Conservation (phyloP, 1,140 invertebrate genomes). For the Pygmarrhopalites habei region DNA sequence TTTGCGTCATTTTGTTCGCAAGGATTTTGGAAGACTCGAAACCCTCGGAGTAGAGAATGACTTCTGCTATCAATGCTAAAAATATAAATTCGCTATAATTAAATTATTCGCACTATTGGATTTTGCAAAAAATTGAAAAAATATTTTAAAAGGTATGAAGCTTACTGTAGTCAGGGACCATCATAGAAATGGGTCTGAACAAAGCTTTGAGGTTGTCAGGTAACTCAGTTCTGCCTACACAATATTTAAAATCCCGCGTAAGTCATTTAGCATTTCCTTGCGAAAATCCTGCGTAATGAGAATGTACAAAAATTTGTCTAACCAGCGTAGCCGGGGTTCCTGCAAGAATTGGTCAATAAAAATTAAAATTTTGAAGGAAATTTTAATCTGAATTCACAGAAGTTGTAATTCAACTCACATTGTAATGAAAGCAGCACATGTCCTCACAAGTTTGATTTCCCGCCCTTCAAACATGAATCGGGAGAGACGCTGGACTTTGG, state of each 20-base stretch:
- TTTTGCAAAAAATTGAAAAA: too few species aligned
- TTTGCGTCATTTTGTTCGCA: slow-evolving; percentile 81
- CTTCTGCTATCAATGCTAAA: slow-evolving; percentile 78
- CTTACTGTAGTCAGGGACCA: slow-evolving; percentile 82
- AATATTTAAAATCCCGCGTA: too few species aligned
- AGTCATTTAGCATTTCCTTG: too few species aligned
- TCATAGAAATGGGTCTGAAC: slow-evolving; percentile 84
- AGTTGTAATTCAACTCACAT: too few species aligned
- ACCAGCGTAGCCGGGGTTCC: slow-evolving; percentile 42
- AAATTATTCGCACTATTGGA: too few species aligned
- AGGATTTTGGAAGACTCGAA: slow-evolving; percentile 78
- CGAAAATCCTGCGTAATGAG: too few species aligned
- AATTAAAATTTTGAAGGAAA: too few species aligned
- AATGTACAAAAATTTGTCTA: too few species aligned
- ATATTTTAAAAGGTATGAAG: too few species aligned
- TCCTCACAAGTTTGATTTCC: slow-evolving; percentile 73
- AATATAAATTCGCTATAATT: slow-evolving; percentile 16
- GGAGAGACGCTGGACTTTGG: slow-evolving; percentile 57
- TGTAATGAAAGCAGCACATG: slow-evolving; percentile 83
- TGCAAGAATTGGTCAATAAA: too few species aligned
- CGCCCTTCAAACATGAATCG: slow-evolving; percentile 84
- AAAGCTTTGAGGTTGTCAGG: slow-evolving; percentile 77
- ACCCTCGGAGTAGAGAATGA: slow-evolving; percentile 84
- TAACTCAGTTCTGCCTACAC: slow-evolving; percentile 70
- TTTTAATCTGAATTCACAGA: slow-evolving; percentile 34